These are phyloP conservation scores for Chelon auratus DNA, from an alignment of 2,797 vertebrate genomes.

Conservation along the genomic window DNA sequence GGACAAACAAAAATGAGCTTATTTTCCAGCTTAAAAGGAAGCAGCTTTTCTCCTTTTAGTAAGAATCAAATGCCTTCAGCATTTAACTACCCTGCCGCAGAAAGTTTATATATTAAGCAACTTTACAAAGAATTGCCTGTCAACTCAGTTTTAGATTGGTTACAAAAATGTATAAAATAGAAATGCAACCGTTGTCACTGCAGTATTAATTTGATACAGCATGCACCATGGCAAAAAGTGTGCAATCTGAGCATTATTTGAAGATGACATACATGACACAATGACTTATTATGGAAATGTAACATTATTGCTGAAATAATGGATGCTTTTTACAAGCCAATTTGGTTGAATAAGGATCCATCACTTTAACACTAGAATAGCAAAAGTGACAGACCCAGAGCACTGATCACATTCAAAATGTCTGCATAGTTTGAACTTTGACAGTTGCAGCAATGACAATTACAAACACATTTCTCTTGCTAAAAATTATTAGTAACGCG, in stretches of 20 bases:
- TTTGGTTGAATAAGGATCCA: conserved; percentile 74
- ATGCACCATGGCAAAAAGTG: conserved; percentile 58
- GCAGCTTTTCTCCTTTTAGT: conserved; percentile 72
- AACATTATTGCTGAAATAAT: conserved; percentile 67
- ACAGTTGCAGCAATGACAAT: conserved; percentile 58
- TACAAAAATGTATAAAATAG: conserved; percentile 29
- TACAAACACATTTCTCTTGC: conserved; percentile 31
- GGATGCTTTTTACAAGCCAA: conserved; percentile 65
- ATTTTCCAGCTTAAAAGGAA: conserved; percentile 73
- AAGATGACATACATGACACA: conserved; percentile 40
- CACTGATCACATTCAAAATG: conserved; percentile 82
- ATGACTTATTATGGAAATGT: conserved; percentile 38
- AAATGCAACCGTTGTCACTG: conserved; percentile 46
- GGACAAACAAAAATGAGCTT: conserved; percentile 73
- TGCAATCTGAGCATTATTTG: conserved; percentile 66
- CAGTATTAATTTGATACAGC: conserved; percentile 56
- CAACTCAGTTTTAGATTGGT: conserved; percentile 59
- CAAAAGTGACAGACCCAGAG: conserved; percentile 53
- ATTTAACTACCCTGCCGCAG: conserved; percentile 79
- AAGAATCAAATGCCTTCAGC: conserved; percentile 74
- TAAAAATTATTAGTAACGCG: conserved; percentile 32
- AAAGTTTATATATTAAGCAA: conserved; percentile 67
- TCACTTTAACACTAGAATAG: conserved; percentile 42
- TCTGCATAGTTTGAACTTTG: conserved; percentile 83
- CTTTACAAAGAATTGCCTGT: conserved; percentile 62